Percentiles rank a stretch among this genome's conserved stretches.
Evolutionary conservation across 2,888 invertebrate genomes (phyloP).

Genomic region (Ormia ochracea): DNA sequence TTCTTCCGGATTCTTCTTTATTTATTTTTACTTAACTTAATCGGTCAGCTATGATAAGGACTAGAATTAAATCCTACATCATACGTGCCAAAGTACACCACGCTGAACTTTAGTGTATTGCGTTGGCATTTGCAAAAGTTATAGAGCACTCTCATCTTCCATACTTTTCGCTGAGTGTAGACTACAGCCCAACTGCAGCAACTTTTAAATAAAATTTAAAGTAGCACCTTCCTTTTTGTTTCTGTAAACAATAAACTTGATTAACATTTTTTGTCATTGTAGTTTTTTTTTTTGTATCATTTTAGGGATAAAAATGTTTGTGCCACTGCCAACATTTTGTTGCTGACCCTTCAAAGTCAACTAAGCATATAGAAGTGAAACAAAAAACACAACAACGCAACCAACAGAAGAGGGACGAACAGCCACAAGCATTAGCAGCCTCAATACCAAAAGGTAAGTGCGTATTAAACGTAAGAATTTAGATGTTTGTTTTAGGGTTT

Average conservation of each 20-base stretch:
- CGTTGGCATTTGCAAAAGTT: too few relatives aligned
- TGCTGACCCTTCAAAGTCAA: constrained; percentile 21
- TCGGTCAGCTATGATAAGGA: too few relatives aligned
- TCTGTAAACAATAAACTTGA: background rate
- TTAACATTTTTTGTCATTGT: constrained; percentile 9
- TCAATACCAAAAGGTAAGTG: constrained; percentile 7
- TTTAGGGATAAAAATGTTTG: constrained; percentile 28
- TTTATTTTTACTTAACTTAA: too few relatives aligned
- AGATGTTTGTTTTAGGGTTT: constrained; percentile 21
- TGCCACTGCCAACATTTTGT: constrained; percentile 37
- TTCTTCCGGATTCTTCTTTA: too few relatives aligned
- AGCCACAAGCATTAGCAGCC: constrained; percentile 1
- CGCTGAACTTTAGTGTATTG: background rate
- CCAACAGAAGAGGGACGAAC: background rate
- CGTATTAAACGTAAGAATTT: constrained; percentile 34
- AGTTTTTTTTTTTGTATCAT: background rate
- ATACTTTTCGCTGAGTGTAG: background rate
- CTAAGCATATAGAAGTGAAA: background rate
- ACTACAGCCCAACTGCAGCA: background rate
- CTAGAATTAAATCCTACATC: too few relatives aligned
- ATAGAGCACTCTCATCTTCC: too few relatives aligned
- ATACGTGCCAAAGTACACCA: background rate
- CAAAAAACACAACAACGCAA: background rate
- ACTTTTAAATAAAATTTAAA: background rate
- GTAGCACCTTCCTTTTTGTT: background rate